Evolutionary conservation across 2,888 invertebrate genomes (phyloP).

Genomic region (Eristalis tenax): DNA sequence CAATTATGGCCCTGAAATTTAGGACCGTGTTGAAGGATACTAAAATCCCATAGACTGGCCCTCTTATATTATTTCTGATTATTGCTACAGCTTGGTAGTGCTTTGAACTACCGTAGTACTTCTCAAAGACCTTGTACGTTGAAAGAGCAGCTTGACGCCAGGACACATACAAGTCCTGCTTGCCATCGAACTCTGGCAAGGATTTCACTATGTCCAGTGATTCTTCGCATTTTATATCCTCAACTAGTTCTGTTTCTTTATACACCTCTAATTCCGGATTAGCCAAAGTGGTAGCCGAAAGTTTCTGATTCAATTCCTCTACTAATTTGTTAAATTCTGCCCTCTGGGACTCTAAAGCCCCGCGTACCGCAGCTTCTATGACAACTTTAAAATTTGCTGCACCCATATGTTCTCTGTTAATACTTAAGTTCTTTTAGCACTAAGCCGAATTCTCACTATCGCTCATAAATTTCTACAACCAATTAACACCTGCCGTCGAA

Average conservation of each 20-base stretch:
- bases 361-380: slow-evolving; percentile 19
- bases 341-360: slow-evolving; percentile 9
- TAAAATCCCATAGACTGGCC: slow-evolving; percentile 22
- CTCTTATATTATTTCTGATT: slow-evolving; percentile 36
- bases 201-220: background rate
- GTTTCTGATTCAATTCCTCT: background rate
- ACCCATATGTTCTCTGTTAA: background rate
- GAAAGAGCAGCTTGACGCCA: background rate
- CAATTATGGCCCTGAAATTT: slow-evolving; percentile 40
- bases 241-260: too few species aligned
- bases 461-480: background rate
- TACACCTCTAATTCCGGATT: too few species aligned
- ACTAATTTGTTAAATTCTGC: slow-evolving; percentile 10
- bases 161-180: background rate
- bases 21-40: slow-evolving; percentile 34
- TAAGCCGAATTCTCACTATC: background rate
- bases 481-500: background rate
- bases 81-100: slow-evolving; percentile 32
- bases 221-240: too few species aligned
- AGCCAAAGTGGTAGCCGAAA: background rate
- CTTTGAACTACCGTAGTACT: background rate
- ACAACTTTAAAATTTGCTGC: slow-evolving; percentile 2
- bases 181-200: background rate
- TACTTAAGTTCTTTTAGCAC: background rate
- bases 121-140: background rate